phyloP scores from a whole-genome alignment of 2,113 vertebrate species.

The Myotis brandtii region DNA sequence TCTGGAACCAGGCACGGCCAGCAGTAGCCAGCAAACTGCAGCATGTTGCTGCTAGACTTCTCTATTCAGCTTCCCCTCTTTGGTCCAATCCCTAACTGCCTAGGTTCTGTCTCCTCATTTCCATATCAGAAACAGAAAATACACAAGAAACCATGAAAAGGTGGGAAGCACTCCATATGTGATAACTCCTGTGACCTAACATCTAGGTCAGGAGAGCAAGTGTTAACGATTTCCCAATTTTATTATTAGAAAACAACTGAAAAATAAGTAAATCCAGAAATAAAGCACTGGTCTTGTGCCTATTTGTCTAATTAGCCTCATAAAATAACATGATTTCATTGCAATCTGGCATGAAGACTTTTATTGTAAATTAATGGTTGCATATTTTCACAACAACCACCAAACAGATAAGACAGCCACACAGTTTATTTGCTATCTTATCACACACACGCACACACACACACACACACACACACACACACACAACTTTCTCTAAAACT shows the following conservation, averaged over 20 bases:
- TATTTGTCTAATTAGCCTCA: not conserved
- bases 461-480: not conserved
- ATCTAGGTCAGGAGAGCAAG: not conserved
- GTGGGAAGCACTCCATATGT: not conserved
- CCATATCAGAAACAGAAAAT: not conserved
- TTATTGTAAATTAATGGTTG: slow-evolving; percentile 56
- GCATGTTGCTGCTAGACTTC: too few species aligned
- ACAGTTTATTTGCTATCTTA: slow-evolving; percentile 39
- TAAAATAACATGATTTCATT: slow-evolving; percentile 30
- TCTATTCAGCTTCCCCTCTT: too few species aligned
- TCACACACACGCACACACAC: not conserved
- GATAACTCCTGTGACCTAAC: not conserved
- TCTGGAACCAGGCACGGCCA: too few species aligned
- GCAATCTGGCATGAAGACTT: slow-evolving; percentile 15
- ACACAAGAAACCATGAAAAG: not conserved
- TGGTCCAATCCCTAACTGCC: too few species aligned
- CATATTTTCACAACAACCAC: not conserved
- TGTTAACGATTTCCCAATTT: not conserved
- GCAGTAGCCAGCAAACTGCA: too few species aligned
- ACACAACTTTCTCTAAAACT: not conserved
- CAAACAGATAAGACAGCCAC: not conserved
- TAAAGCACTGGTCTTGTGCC: not conserved
- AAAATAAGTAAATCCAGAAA: not conserved
- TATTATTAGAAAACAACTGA: not conserved
- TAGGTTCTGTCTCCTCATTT: too few species aligned